Percentiles rank a stretch among this genome's conserved stretches.
These are phyloP conservation scores for Catocala nupta DNA, from an alignment of 2,888 invertebrate genomes.

Conservation along the genomic window DNA sequence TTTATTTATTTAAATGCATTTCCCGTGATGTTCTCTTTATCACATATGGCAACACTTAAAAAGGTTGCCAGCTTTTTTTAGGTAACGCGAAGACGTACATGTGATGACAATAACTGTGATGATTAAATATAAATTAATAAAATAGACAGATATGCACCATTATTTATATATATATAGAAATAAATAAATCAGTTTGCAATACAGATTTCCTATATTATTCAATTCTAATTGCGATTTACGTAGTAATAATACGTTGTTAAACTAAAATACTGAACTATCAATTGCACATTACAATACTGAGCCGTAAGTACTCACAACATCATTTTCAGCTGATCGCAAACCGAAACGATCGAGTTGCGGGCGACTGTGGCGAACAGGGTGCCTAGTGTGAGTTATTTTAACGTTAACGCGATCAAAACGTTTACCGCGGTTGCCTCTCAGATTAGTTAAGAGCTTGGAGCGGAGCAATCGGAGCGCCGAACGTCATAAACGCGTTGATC, in stretches of 20 bases:
- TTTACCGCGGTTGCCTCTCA: too few relatives aligned
- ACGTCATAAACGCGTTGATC: too few relatives aligned
- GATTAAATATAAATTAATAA: slow-evolving; percentile 12
- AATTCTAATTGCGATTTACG: slow-evolving; percentile 5
- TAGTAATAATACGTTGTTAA: slow-evolving; percentile 32
- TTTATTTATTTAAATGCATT: slow-evolving; percentile 34
- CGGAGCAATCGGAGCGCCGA: too few relatives aligned
- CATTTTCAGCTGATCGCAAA: too few relatives aligned
- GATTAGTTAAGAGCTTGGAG: too few relatives aligned
- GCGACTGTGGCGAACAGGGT: too few relatives aligned
- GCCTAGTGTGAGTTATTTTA: too few relatives aligned
- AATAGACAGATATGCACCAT: slow-evolving; percentile 9
- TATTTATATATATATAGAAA: slow-evolving; percentile 6
- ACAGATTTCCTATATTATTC: not conserved
- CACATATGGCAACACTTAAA: slow-evolving; percentile 24
- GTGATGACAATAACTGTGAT: slow-evolving; percentile 22
- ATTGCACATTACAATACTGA: slow-evolving; percentile 45
- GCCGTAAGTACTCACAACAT: slow-evolving; percentile 25
- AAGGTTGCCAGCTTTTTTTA: slow-evolving; percentile 1
- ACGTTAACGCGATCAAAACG: too few relatives aligned
- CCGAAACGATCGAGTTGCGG: too few relatives aligned
- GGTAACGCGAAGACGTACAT: too few relatives aligned
- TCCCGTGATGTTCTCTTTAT: slow-evolving; percentile 26
- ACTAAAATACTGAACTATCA: slow-evolving; percentile 43
- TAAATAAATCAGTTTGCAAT: slow-evolving; percentile 6